Base-by-base conservation (phyloP, 2,113 vertebrate species). In the Anthoscopus minutus region DNA sequence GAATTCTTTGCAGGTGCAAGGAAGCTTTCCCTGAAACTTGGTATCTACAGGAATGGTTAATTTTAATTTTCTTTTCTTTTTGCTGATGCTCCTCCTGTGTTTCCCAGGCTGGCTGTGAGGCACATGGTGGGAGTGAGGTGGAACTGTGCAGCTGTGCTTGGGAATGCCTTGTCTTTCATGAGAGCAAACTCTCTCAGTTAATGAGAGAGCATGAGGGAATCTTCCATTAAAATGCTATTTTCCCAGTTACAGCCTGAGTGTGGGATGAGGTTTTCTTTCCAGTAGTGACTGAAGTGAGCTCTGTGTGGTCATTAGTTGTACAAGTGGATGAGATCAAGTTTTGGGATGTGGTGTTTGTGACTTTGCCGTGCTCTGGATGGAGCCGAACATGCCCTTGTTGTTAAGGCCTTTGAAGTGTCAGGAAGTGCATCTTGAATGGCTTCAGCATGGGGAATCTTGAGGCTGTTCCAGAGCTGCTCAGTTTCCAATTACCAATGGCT, bases 331-430 rank as follows among this genome's bases (percentile, higher is more conserved):
- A 86, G 64, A 54, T 82, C 1, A 10, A 15, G 67, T 62, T 81
- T 88, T 87, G 17, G 89, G 72, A 89, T 60, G 82, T 78, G 71
- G 28, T 90, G 89, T 50, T 73, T 73, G 89, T 77, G 91, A 70
- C 79, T 84, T 48, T 58, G 69, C 79, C 4, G 22, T 77, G 80
- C 91, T 47, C 44, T 5, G 5, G 89, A 91, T 82, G 70, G 85
- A 88, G 64, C 85, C 8, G 38, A 94, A 86, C 88, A 90, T 93
- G 82, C 85, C 67, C 89, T 94, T 93, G 73, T 88, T 83, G 86
- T 96, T 94, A 86, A 84, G 51, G 85, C 74, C 88, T 97, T 97
- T 95, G 92, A 93, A 95, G 94, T 92, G 67, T 86, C 74, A 53
- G 89, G 92, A 96, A 94, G 56, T 67, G 81, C 84, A 83, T 95